A percentile compares a stretch with the other conserved stretches of the same genome.
Conservation (phyloP, 64 coral and sea anemone species). For the Astreopora myriophthalma region DNA sequence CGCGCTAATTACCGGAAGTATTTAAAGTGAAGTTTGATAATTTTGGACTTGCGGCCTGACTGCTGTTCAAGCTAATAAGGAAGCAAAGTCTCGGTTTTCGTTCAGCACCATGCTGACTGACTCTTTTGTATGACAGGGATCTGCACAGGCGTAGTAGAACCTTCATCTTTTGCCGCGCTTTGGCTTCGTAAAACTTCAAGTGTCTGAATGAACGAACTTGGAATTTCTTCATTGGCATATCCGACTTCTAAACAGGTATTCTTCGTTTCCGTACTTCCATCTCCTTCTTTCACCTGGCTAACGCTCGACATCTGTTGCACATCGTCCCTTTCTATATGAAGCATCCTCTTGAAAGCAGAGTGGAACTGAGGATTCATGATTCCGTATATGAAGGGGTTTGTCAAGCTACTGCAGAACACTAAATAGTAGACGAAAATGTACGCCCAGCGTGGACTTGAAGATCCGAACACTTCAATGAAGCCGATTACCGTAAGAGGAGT, state of each 20-base stretch:
- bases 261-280: background rate
- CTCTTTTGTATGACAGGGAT: background rate
- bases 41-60: background rate
- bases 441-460: background rate
- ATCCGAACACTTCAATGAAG: slow-evolving; percentile 37
- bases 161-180: background rate
- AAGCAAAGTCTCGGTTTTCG: background rate
- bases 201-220: background rate
- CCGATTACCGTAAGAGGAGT: slow-evolving; percentile 63
- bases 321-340: background rate
- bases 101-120: background rate
- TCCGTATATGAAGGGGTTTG: slow-evolving; percentile 80
- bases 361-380: slow-evolving; percentile 69
- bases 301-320: background rate
- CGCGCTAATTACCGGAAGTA: no score
- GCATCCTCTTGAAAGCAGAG: slow-evolving; percentile 38
- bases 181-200: background rate
- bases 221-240: background rate
- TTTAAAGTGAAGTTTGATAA: no score
- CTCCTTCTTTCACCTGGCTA: background rate
- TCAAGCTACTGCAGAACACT: slow-evolving; percentile 75
- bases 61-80: background rate
- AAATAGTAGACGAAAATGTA: slow-evolving; percentile 52
- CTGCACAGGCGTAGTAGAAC: background rate
- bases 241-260: background rate